Evolutionary conservation across 2,797 vertebrate genomes (phyloP), one percentile per base, ranked within the genome.

Genomic region (Podarcis lilfordi): DNA sequence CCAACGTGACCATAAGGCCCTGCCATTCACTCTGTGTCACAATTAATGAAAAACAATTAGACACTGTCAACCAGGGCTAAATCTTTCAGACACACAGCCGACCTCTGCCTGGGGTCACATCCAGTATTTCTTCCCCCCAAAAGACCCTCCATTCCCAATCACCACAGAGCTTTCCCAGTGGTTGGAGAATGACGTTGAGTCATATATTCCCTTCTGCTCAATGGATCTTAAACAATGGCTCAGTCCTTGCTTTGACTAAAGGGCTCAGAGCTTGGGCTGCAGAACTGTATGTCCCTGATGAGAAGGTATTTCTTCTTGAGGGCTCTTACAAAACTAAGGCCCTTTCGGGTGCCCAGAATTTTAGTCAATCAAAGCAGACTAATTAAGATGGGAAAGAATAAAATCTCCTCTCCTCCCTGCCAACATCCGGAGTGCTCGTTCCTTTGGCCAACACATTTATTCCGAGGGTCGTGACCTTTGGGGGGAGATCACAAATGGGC

Each of bases 331-430:
- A 85, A 81, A 86, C 69, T 85, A 89, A 81, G 69, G 71, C 55
- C 77, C 83, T 80, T 80, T 89, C n/a, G 59, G 77, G 75, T 80
- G 83, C 82, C 77, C 77, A 85, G 83, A 75, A 89, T 80, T 79
- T 80, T 74, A 85, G 69, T 89, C 82, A 88, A 79, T 88, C 88
- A 89, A 85, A 61, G 68, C 59, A 89, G 88, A 75, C 77, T 80
- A 89, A 89, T 89, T 89, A 89, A 89, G 69, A 80, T 80, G 83
- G 59, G 55, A 55, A 81, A 80, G 78, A 89, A 88, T 88, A 80
- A 84, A 89, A 50, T 64, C 68, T 85, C 55, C 55, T 72, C 69
- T 88, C 64, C 61, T 79, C 59, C 78, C 79, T 89, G 88, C 78
- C 83, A 89, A 89, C 83, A 85, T 85, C 77, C 69, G 84, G 84